A percentile compares a stretch with the other conserved stretches of the same genome.
Conservation (phyloP, 2,113 vertebrate species). For the Gymnarchus niloticus region DNA sequence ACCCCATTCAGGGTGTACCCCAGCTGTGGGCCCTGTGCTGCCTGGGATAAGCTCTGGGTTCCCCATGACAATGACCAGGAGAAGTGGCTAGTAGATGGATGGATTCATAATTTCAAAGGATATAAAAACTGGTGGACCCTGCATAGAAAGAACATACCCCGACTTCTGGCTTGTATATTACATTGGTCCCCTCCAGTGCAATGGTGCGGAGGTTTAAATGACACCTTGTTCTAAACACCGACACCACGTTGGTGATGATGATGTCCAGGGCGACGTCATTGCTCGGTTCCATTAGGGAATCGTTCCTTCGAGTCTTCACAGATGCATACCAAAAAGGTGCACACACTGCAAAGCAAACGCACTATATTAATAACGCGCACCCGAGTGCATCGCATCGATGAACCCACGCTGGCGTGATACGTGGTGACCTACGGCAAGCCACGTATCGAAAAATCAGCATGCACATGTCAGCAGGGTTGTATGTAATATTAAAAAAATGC, state of each 20-base stretch:
- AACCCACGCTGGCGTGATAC: too few relatives aligned
- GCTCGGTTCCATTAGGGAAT: constrained; percentile 89
- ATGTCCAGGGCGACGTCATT: constrained; percentile 95
- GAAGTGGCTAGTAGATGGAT: neutral
- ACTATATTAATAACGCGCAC: too few relatives aligned
- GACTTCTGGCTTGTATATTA: constrained; percentile 95
- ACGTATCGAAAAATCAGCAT: too few relatives aligned
- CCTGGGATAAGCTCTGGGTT: neutral
- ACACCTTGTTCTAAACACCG: constrained; percentile 94
- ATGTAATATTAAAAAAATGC: neutral
- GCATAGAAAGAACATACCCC: constrained; percentile 68
- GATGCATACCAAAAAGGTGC: constrained; percentile 60
- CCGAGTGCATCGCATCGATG: too few relatives aligned
- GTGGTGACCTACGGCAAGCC: too few relatives aligned
- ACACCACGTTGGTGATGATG: constrained; percentile 96
- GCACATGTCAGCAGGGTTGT: too few relatives aligned
- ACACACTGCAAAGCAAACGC: constrained; percentile 36
- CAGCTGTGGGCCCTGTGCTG: neutral
- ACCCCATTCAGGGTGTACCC: neutral
- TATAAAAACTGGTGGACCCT: neutral
- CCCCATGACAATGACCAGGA: neutral
- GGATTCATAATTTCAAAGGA: neutral
- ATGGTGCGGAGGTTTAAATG: constrained; percentile 97
- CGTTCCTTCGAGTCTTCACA: constrained; percentile 53
- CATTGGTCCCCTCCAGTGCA: constrained; percentile 89